phyloP scores from a whole-genome alignment of 2,113 vertebrate species.

The Malurus elegans region DNA sequence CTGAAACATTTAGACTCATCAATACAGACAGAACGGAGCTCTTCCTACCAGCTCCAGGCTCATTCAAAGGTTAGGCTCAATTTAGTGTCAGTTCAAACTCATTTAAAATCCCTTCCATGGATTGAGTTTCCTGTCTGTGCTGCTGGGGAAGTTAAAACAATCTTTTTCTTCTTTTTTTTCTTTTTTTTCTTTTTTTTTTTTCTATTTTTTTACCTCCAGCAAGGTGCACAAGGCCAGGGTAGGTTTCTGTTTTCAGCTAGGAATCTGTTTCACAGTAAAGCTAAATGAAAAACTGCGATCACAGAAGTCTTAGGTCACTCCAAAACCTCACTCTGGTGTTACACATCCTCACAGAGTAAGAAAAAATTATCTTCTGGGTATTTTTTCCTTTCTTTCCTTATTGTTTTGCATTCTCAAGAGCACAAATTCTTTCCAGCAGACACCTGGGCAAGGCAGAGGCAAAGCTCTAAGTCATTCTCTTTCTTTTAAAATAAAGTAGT shows the following conservation, averaged over 20 bases:
- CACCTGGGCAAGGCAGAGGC: not conserved
- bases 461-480: not conserved
- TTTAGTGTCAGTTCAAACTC: constrained; percentile 30
- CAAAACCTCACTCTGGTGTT: not conserved
- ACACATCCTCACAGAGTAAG: not conserved
- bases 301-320: not conserved
- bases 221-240: not conserved
- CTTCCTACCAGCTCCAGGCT: not conserved
- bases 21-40: not conserved
- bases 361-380: not conserved
- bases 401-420: not conserved
- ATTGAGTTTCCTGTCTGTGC: not conserved
- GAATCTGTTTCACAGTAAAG: not conserved
- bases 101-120: not conserved
- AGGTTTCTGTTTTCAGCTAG: not conserved
- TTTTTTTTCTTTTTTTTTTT: not conserved
- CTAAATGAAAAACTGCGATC: not conserved
- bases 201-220: too few relatives aligned
- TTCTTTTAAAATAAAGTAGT: not conserved
- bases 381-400: not conserved
- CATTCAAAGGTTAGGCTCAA: constrained; percentile 38
- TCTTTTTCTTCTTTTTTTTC: not conserved
- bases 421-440: not conserved
- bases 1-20: not conserved
- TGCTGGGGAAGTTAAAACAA: not conserved